Conservation (phyloP, 2,113 vertebrate genomes). For the Planiliza haematocheilus region DNA sequence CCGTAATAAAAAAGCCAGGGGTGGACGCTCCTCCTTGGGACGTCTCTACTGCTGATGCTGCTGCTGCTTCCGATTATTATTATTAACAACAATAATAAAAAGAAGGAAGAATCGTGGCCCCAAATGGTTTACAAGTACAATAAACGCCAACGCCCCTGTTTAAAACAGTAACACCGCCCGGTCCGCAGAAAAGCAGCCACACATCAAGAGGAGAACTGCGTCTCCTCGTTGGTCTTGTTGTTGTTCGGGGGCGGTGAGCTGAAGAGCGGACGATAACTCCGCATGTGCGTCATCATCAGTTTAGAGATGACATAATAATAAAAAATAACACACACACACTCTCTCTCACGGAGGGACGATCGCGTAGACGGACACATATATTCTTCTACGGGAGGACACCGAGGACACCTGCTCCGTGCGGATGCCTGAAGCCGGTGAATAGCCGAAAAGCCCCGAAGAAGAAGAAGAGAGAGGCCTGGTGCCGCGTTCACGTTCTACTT, state of each 20-base stretch:
- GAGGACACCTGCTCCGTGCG: conserved; percentile 8
- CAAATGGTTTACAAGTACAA: neutral
- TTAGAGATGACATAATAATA: neutral
- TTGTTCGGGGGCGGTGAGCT: neutral
- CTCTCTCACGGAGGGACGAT: neutral
- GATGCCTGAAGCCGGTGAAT: neutral
- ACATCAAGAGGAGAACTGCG: neutral
- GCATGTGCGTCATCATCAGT: conserved; percentile 3
- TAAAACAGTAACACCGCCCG: neutral
- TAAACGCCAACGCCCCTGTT: conserved; percentile 10
- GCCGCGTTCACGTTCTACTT: no score
- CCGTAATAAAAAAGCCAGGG: conserved; percentile 55
- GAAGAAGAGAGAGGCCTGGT: no score
- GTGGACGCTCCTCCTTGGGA: conserved; percentile 59
- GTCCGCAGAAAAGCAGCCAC: neutral
- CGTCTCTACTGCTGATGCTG: conserved; percentile 8
- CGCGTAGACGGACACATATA: conserved; percentile 10
- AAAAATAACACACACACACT: neutral
- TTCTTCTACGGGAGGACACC: no score
- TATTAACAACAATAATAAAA: neutral
- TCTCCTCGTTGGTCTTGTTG: neutral
- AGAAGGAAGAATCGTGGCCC: neutral
- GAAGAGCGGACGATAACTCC: neutral
- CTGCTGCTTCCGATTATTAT: neutral
- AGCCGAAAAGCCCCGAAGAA: neutral